Percentiles rank a stretch among this genome's conserved stretches.
Evolutionary conservation across 2,113 vertebrate genomes (phyloP).

Genomic region (Phocoena phocoena): DNA sequence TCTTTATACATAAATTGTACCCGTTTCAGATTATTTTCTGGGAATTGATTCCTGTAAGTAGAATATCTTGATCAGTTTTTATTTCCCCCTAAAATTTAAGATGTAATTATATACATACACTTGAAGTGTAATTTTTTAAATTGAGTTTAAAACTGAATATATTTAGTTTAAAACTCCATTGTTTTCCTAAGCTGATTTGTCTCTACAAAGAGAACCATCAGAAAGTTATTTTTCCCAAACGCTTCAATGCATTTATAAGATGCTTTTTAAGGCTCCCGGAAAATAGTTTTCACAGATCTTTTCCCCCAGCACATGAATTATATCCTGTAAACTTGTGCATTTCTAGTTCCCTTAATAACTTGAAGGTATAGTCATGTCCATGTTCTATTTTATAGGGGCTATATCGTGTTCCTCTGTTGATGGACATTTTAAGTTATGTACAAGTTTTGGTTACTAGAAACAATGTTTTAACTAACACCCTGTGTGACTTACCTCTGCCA

Average conservation of each 20-base stretch:
- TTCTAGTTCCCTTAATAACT: background rate
- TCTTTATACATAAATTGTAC: background rate
- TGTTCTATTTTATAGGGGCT: background rate
- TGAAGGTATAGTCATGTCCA: background rate
- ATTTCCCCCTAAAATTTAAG: background rate
- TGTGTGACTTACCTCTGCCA: background rate
- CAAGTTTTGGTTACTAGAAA: background rate
- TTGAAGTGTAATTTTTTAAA: background rate
- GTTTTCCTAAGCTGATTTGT: slow-evolving; percentile 27
- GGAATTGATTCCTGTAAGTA: background rate
- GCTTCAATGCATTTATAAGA: background rate
- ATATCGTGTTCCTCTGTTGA: background rate
- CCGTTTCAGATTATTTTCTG: background rate
- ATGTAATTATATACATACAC: background rate
- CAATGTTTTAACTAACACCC: background rate
- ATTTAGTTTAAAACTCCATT: background rate
- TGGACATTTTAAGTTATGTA: background rate
- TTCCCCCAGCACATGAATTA: background rate
- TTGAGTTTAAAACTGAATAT: background rate
- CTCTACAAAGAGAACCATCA: background rate
- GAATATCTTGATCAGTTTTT: background rate
- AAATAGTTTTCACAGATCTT: background rate
- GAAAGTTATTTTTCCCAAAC: background rate
- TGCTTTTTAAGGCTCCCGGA: background rate
- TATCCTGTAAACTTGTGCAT: background rate